These are phyloP conservation scores for Musca vetustissima DNA, from an alignment of 1,140 invertebrate species.

Conservation along the genomic window DNA sequence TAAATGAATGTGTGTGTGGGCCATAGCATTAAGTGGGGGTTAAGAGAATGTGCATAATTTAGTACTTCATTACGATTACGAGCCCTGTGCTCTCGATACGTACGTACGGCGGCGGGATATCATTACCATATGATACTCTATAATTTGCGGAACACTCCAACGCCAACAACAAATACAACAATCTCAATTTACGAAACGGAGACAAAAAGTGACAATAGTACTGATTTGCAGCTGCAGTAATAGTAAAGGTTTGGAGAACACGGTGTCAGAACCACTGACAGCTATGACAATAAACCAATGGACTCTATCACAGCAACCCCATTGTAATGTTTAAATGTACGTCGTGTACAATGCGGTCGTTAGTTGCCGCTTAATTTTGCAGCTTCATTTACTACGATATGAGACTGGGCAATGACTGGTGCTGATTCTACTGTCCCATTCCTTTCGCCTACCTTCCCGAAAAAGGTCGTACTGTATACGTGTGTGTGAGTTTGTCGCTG, in stretches of 20 bases:
- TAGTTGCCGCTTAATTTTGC: constrained; percentile 16
- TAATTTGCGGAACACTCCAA: background rate
- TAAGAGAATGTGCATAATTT: constrained; percentile 44
- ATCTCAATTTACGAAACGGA: background rate
- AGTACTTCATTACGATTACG: constrained; percentile 50
- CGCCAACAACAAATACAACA: background rate
- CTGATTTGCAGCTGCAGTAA: background rate
- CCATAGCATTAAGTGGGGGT: background rate
- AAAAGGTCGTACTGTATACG: background rate
- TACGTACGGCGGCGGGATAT: background rate
- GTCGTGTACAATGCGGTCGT: constrained; percentile 6
- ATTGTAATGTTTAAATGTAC: constrained; percentile 1
- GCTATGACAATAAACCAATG: no score
- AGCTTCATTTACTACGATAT: constrained; percentile 16
- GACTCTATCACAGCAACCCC: background rate
- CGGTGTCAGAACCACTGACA: no score
- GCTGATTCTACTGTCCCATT: background rate
- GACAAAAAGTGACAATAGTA: background rate
- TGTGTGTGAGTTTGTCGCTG: background rate
- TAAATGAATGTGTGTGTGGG: background rate
- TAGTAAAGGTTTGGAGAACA: no score
- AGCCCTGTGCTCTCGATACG: background rate
- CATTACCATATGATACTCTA: constrained; percentile 15
- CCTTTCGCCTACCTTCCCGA: background rate
- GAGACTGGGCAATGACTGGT: background rate